phyloP scores from a whole-genome alignment of 2,888 invertebrate genomes.

The Leptinotarsa peninsularis region DNA sequence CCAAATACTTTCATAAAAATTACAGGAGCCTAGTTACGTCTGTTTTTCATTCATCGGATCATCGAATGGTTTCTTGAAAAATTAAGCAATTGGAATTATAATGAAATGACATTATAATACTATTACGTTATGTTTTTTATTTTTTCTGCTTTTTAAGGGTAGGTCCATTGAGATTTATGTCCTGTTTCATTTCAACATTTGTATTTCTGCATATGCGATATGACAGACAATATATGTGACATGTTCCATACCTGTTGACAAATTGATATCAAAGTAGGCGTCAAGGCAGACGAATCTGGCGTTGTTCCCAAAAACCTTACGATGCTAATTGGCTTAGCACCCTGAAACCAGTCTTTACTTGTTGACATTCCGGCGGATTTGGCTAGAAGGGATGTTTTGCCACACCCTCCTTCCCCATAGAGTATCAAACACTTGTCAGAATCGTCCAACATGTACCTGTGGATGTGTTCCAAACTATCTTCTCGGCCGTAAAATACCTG shows the following conservation, averaged over 20 bases:
- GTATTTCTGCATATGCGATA: too few species aligned
- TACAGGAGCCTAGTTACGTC: too few species aligned
- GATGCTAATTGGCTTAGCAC: conserved; percentile 85
- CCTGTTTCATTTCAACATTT: too few species aligned
- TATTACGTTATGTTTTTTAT: too few species aligned
- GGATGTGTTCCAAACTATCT: conserved; percentile 83
- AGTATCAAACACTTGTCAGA: conserved; percentile 91
- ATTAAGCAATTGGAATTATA: too few species aligned
- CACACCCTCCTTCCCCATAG: conserved; percentile 97
- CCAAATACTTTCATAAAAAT: too few species aligned
- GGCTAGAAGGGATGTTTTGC: conserved; percentile 95
- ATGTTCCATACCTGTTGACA: conserved; percentile 83
- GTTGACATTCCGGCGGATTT: conserved; percentile 87
- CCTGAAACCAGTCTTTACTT: conserved; percentile 78
- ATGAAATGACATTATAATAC: too few species aligned
- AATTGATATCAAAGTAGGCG: conserved; percentile 93
- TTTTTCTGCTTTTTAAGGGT: too few species aligned
- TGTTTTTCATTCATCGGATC: too few species aligned
- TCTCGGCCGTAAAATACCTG: conserved; percentile 93
- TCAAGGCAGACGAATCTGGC: conserved; percentile 94
- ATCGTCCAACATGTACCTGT: conserved; percentile 84
- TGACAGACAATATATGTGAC: too few species aligned
- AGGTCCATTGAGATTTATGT: too few species aligned
- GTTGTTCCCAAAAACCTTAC: conserved; percentile 96
- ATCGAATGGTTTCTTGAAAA: too few species aligned